phyloP scores from a whole-genome alignment of 1,140 invertebrate species.

The Cyphomyrmex costatus region DNA sequence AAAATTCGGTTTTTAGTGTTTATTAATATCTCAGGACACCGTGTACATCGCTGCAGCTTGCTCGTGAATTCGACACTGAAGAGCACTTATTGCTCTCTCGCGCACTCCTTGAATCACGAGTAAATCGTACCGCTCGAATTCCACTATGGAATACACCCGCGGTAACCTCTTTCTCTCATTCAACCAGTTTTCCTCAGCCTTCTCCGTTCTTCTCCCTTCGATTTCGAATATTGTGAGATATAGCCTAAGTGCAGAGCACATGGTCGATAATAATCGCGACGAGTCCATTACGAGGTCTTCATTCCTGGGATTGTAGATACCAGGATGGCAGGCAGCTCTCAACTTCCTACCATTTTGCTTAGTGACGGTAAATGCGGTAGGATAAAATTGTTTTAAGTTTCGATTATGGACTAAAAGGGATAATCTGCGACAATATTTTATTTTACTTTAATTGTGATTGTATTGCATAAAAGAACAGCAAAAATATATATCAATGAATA shows the following conservation, averaged over 20 bases:
- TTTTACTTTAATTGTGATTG: slow-evolving; percentile 1
- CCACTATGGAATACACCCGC: slow-evolving; percentile 54
- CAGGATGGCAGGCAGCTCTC: neutral
- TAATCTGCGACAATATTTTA: neutral
- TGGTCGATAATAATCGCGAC: slow-evolving; percentile 72
- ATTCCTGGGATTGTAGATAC: slow-evolving; percentile 70
- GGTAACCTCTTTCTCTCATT: slow-evolving; percentile 27
- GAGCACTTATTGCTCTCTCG: slow-evolving; percentile 75
- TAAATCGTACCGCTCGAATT: slow-evolving; percentile 63
- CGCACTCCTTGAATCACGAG: slow-evolving; percentile 53
- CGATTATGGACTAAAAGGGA: slow-evolving; percentile 2
- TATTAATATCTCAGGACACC: slow-evolving; percentile 39
- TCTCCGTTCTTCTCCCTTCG: neutral
- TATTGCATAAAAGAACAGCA: neutral
- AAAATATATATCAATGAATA: neutral
- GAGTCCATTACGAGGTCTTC: slow-evolving; percentile 74
- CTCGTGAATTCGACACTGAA: slow-evolving; percentile 73
- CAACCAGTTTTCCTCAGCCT: neutral
- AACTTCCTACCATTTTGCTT: slow-evolving; percentile 55
- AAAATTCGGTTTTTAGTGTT: neutral
- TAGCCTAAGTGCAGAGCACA: slow-evolving; percentile 48
- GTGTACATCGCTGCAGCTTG: slow-evolving; percentile 55
- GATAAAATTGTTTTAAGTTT: slow-evolving; percentile 27
- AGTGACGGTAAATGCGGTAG: slow-evolving; percentile 7
- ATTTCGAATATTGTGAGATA: slow-evolving; percentile 34